A percentile compares a stretch with the other conserved stretches of the same genome.
Conservation (phyloP, 2,797 vertebrate genomes). For the Benthosema pterotum region DNA sequence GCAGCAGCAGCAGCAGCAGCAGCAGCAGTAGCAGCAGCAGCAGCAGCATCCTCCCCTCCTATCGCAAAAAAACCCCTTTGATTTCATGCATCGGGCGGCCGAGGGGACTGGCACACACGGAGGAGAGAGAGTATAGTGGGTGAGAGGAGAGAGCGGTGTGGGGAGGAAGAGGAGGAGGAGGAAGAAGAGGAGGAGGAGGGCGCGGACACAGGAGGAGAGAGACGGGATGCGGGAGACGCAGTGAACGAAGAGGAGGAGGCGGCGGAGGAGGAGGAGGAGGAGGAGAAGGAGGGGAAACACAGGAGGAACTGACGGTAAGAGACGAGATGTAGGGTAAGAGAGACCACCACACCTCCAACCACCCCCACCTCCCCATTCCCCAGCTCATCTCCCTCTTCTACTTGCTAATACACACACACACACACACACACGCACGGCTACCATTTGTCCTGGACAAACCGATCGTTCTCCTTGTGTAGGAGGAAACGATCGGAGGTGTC, state of each 20-base stretch:
- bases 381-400: slow-evolving; percentile 15
- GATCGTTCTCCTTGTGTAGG: too few relatives aligned
- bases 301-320: slow-evolving; percentile 77
- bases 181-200: slow-evolving; percentile 71
- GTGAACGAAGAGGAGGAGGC: slow-evolving; percentile 63
- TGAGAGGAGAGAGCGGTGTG: slow-evolving; percentile 35
- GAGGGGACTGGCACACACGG: slow-evolving; percentile 43
- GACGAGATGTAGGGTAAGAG: slow-evolving; percentile 68
- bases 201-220: slow-evolving; percentile 50
- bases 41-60: slow-evolving; percentile 15
- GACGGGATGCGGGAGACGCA: slow-evolving; percentile 78
- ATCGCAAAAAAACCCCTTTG: slow-evolving; percentile 54
- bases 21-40: neutral
- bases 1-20: slow-evolving; percentile 10
- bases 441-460: too few relatives aligned
- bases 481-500: slow-evolving; percentile 30
- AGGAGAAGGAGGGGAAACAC: slow-evolving; percentile 54
- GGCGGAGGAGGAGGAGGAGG: slow-evolving; percentile 54
- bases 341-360: slow-evolving; percentile 13
- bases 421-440: neutral
- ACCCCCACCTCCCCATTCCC: too few relatives aligned
- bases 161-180: slow-evolving; percentile 53
- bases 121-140: slow-evolving; percentile 58
- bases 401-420: slow-evolving; percentile 34
- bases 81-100: slow-evolving; percentile 70